A percentile compares a stretch with the other conserved stretches of the same genome.
These are phyloP conservation scores for Hirtodrosophila alboralis DNA, from an alignment of 2,888 invertebrate species.

Conservation along the genomic window DNA sequence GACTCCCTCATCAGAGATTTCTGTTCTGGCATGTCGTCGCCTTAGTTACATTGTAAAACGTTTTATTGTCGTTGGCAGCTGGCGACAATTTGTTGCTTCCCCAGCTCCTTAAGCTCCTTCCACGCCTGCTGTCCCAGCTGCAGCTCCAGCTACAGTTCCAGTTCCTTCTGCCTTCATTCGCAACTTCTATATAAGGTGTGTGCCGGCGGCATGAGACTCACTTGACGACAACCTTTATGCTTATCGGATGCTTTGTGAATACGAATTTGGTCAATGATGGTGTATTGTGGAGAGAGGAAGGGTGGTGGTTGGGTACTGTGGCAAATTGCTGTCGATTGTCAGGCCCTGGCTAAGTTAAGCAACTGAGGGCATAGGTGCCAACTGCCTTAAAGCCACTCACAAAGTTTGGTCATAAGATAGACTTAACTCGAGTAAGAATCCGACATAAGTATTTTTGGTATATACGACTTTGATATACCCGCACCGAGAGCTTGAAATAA, in stretches of 20 bases:
- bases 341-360: slow-evolving; percentile 46
- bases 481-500: too few species aligned
- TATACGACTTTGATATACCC: slow-evolving; percentile 6
- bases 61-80: slow-evolving; percentile 72
- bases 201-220: slow-evolving; percentile 63
- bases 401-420: slow-evolving; percentile 59
- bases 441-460: not conserved
- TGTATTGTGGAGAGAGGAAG: slow-evolving; percentile 7
- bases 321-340: slow-evolving; percentile 71
- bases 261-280: slow-evolving; percentile 63
- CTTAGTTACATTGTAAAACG: slow-evolving; percentile 77
- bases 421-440: slow-evolving; percentile 20
- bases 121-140: slow-evolving; percentile 7
- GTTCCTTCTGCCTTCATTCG: not conserved
- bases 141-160: slow-evolving; percentile 2
- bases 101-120: not conserved
- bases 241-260: slow-evolving; percentile 79
- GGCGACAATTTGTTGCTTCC: slow-evolving; percentile 73
- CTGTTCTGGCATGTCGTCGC: slow-evolving; percentile 58
- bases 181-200: slow-evolving; percentile 28
- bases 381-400: slow-evolving; percentile 62
- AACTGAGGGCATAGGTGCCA: slow-evolving; percentile 63
- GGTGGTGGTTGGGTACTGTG: slow-evolving; percentile 14
- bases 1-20: not conserved
- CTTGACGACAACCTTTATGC: slow-evolving; percentile 77